Conservation (phyloP, 2,113 vertebrate genomes). For the Oncorhynchus clarkii region DNA sequence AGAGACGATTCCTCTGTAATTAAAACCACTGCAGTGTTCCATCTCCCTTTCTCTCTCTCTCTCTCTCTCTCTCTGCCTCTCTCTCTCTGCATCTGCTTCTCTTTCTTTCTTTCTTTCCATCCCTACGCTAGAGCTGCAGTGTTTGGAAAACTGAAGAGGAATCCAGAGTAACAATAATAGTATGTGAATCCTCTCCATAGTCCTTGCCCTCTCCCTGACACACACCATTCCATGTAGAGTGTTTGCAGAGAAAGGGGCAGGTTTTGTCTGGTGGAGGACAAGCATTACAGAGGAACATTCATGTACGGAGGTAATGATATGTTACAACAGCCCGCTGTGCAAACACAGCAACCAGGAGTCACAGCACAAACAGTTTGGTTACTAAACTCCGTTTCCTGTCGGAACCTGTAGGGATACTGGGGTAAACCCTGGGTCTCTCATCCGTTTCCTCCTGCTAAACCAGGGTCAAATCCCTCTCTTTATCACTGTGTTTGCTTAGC, state of each 20-base stretch:
- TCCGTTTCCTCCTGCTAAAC: slow-evolving; percentile 59
- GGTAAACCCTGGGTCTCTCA: slow-evolving; percentile 57
- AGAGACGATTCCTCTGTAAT: slow-evolving; percentile 67
- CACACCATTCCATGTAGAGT: slow-evolving; percentile 33
- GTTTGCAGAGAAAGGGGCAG: slow-evolving; percentile 55
- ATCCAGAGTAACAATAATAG: background rate
- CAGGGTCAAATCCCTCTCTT: slow-evolving; percentile 58
- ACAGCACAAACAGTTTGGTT: slow-evolving; percentile 61
- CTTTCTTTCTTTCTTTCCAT: slow-evolving; percentile 3
- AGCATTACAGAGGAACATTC: slow-evolving; percentile 34
- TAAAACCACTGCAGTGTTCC: slow-evolving; percentile 67
- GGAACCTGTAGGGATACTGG: slow-evolving; percentile 50
- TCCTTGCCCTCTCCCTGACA: background rate
- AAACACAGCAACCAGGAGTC: slow-evolving; percentile 68
- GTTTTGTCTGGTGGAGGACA: slow-evolving; percentile 50
- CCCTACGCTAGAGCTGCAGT: background rate
- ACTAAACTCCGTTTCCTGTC: slow-evolving; percentile 45
- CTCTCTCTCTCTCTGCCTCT: background rate
- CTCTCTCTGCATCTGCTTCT: background rate
- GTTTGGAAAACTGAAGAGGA: background rate
- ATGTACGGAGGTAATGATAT: slow-evolving; percentile 62
- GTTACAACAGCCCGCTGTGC: slow-evolving; percentile 53
- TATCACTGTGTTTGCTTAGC: slow-evolving; percentile 65
- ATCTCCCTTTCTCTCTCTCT: background rate
- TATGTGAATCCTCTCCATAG: background rate